Conservation (phyloP, 1,140 invertebrate genomes). For the Leptinotarsa texana region DNA sequence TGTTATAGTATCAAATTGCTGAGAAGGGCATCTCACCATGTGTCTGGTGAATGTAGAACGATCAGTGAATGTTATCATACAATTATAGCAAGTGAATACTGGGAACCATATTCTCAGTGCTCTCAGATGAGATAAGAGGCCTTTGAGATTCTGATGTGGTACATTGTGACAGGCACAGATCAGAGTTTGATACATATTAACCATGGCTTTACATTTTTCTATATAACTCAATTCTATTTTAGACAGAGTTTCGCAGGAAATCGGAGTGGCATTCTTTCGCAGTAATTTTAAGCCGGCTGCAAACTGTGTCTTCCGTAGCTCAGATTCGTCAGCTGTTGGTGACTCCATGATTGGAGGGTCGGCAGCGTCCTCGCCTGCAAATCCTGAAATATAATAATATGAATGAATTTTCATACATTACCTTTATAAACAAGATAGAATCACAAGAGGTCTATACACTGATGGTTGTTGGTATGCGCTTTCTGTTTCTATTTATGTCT, state of each 20-base stretch:
- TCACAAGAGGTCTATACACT: background rate
- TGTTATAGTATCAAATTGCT: conserved; percentile 42
- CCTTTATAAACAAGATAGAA: background rate
- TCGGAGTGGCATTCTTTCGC: conserved; percentile 37
- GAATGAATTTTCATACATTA: background rate
- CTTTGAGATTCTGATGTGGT: conserved; percentile 39
- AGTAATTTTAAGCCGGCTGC: conserved; percentile 48
- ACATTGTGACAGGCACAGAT: conserved; percentile 50
- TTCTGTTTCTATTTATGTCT: too few relatives aligned
- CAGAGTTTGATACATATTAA: conserved; percentile 46
- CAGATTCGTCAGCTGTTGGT: conserved; percentile 10
- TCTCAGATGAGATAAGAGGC: conserved; percentile 47
- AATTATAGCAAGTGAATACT: conserved; percentile 63
- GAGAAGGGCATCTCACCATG: conserved; percentile 38
- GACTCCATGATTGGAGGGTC: background rate
- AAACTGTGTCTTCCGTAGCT: conserved; percentile 49
- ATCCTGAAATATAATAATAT: background rate
- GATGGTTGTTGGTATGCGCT: too few relatives aligned
- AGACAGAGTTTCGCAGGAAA: conserved; percentile 39
- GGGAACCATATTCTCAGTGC: conserved; percentile 49
- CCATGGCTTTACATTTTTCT: conserved; percentile 51
- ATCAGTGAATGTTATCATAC: conserved; percentile 60
- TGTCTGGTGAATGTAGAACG: conserved; percentile 47
- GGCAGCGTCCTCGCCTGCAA: background rate
- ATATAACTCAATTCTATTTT: conserved; percentile 50